Evolutionary conservation across 92 coral and sea anemone genomes (phyloP), one percentile per base, ranked within the genome.

Genomic region (Palythoa heliodiscus): DNA sequence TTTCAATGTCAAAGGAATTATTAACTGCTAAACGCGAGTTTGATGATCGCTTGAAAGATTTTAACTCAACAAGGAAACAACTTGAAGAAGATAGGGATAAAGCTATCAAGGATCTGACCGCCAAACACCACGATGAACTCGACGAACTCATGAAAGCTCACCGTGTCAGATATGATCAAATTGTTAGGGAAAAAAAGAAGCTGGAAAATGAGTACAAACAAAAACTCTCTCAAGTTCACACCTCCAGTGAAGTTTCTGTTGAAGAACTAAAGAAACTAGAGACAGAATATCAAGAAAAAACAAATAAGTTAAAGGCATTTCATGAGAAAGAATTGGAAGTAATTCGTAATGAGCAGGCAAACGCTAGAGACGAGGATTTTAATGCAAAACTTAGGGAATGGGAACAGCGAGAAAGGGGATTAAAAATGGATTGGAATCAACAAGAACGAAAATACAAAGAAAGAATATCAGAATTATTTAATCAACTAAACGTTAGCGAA

Each of bases 131-230:
- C 60, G 92, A 90, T 16, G 99, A 96, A 80, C 89, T 96, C 15
- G 99, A 94, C 72, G 95, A 91, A 50, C 98, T 96, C 4, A 96
- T 96, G 98, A 96, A 96, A 87, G 99, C 99, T 47, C 99, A 96
- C 40, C 87, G 99, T 25, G 95, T 96, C 12, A 93, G 99, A 15
- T 96, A 96, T 73, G 96, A 96, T 61, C 98, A 96, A 76, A 92
- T 96, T 75, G 87, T 93, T 54, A 93, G 88, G 86, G 99, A 96
- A 73, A 96, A 94, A 71, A 87, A 96, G 70, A 96, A 87, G 79
- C 66, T 96, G 19, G 94, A 91, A 72, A 83, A 90, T 87, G 97
- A 91, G 11, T 86, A 80, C 82, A 89, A 96, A 80, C 89, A 88
- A 86, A 90, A 66, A 57, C 84, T 92, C 7, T 89, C 90, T 19